Evolutionary conservation across 2,797 vertebrate genomes (phyloP), one percentile per base, ranked within the genome.

Genomic region (Clarias laeviceps): DNA sequence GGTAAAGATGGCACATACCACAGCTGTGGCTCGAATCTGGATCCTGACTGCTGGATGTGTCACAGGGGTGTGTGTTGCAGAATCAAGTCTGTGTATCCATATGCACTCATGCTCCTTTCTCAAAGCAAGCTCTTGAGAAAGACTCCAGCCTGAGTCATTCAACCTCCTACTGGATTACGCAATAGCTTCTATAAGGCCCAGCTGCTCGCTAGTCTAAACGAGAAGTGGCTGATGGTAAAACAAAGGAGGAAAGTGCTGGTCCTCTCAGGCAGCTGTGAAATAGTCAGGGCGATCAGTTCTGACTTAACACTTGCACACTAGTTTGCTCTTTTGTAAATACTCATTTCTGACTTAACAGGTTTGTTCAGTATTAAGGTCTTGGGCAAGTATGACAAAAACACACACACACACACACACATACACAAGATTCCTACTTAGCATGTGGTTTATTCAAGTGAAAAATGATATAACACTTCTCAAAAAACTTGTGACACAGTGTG

Each of bases 101-200:
- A 12, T n/a, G 15, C 8, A 37, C 24, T 84, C 0, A 15, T 37
- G 22, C 6, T 61, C 17, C 5, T 64, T 18, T 73, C 61, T 80
- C 27, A 59, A 34, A 77, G 18, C 27, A 50, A 24, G 68, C 15
- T 70, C 9, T 22, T 40, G 68, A 11, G 45, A 45, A 45, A 45
- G 45, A 45, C 45, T 24, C 74, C 29, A 40, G 20, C 24, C 77
- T 40, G 20, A 32, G 61, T 61, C 22, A 12, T 2, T 8, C 5
- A 24, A 37, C 64, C 64, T n/a, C 4, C 32, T 24, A 24, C n/a
- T 82, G 81, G 73, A 83, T 80, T 68, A 69, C 4, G 3, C 29
- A 68, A 66, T 86, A 50, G 82, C 80, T 84, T 37, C 20, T 88
- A 80, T 62, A 54, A 74, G 82, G 85, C 89, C 85, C 88, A 83